Base-by-base conservation (phyloP, 1,140 invertebrate genomes). In the Papilio machaon region DNA sequence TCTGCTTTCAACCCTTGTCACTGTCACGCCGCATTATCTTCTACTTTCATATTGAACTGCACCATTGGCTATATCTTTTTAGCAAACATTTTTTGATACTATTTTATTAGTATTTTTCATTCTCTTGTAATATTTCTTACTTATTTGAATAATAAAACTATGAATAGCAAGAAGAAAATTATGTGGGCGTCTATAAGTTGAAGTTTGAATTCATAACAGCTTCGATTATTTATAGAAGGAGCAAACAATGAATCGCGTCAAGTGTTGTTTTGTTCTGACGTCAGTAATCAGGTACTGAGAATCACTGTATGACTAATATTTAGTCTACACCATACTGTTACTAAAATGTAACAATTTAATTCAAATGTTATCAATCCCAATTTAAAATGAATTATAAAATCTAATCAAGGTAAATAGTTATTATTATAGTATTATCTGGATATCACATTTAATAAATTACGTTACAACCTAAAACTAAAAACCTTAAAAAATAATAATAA, bases 21-120 rank as follows among this genome's bases (percentile, higher is more conserved):
- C 83, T 88, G 91, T 94, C 91, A 91, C 35, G 81, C 84, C 84
- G 85, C 86, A 90, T 92, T 92, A 92, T 91, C 88, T 89, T 86
- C 80, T 84, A 88, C 87, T 88, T 88, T 90, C 85, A 90, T 92
- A 92, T 91, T 88, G 89, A 90, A 92, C 86, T 93, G 90, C 90
- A 90, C 82, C 86, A 85, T 58, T 76, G 60, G 58, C 75, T 81
- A 54, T 70, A 73, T 81, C 58, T 79, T 60, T 46, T 58, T 52
- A 35, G 43, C 49, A 19, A 58, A 79, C 23, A 30, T 46, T 60
- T 19, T 79, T 78, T 82, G 81, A 35, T 80, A 46, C 23, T 38
- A 43, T 70, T 80, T 80, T 73, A 17, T 46, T n/a, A 49, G 17
- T 17, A 67, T 70, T 74, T 74, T 74, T 79, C 74, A 78, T 23